These are phyloP conservation scores for Nymphalis urticae DNA, from an alignment of 2,888 invertebrate species.

Conservation along the genomic window DNA sequence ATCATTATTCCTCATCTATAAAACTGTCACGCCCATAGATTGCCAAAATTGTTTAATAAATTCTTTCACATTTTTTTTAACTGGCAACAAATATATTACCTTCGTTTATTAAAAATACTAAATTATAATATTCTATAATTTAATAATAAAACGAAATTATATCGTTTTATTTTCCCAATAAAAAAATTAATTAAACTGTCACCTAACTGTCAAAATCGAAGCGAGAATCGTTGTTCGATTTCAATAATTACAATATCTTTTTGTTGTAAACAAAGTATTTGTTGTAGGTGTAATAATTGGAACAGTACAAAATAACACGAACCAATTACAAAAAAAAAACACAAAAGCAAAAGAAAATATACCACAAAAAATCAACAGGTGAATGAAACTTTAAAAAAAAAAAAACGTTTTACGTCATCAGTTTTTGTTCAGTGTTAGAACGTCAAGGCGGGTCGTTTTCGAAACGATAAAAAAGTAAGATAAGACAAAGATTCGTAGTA, in stretches of 20 bases:
- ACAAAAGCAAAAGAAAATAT: too few relatives aligned
- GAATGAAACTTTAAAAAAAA: constrained; percentile 10
- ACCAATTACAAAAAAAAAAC: neutral
- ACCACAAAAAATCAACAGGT: constrained; percentile 9
- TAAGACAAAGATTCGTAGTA: constrained; percentile 42
- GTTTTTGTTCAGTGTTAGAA: constrained; percentile 24
- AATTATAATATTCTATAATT: too few relatives aligned
- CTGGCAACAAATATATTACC: neutral
- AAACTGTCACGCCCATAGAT: constrained; percentile 14
- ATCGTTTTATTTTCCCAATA: too few relatives aligned
- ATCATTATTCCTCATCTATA: constrained; percentile 9
- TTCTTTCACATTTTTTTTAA: neutral
- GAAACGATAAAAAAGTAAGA: constrained; percentile 32
- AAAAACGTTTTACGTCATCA: constrained; percentile 11
- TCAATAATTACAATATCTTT: neutral
- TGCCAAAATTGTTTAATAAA: constrained; percentile 7
- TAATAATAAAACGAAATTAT: too few relatives aligned
- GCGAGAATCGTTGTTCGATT: neutral
- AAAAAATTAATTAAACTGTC: too few relatives aligned
- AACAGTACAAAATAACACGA: neutral
- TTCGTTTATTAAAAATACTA: neutral
- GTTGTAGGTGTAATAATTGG: neutral
- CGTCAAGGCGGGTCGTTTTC: constrained; percentile 18
- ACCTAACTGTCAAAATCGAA: too few relatives aligned
- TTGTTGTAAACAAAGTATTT: neutral